Evolutionary conservation across 2,113 vertebrate species (phyloP).

Genomic region (Neomonachus schauinslandi): DNA sequence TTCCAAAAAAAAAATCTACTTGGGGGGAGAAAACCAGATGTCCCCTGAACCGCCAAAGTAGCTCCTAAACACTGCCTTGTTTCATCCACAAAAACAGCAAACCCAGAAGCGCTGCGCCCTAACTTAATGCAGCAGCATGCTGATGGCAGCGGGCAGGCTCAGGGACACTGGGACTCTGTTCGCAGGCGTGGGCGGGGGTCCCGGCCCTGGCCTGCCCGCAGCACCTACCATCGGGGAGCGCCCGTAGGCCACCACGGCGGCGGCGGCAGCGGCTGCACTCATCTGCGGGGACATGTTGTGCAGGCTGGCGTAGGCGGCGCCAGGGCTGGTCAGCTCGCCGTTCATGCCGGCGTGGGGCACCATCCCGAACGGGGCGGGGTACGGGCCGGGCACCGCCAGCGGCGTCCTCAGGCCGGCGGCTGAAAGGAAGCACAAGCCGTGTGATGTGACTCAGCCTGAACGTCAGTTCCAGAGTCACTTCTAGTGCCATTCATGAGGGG

Average conservation of each 20-base stretch:
- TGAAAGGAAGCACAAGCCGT: constrained; percentile 69
- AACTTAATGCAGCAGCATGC: not conserved
- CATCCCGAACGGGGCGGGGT: constrained; percentile 95
- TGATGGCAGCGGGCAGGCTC: not conserved
- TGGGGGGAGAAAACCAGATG: constrained; percentile 66
- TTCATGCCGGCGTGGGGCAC: constrained; percentile 95
- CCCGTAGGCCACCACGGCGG: constrained; percentile 83
- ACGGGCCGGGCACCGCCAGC: constrained; percentile 94
- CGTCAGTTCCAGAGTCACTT: not conserved
- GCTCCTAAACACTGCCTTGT: constrained; percentile 33
- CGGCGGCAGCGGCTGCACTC: constrained; percentile 93
- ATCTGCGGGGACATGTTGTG: constrained; percentile 99
- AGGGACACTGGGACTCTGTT: constrained; percentile 44
- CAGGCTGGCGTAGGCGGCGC: constrained; percentile 94
- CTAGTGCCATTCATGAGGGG: not conserved
- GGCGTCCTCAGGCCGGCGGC: constrained; percentile 95
- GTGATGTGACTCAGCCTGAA: not conserved
- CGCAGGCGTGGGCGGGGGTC: not conserved
- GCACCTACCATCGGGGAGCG: not conserved
- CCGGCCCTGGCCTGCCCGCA: fast-evolving
- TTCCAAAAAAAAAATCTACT: not conserved
- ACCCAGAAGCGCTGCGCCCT: not conserved
- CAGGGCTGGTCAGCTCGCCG: constrained; percentile 93
- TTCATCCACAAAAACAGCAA: constrained; percentile 56
- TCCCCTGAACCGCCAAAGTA: not conserved